Base-by-base conservation (phyloP, 2,113 vertebrate species). In the Columbina picui region DNA sequence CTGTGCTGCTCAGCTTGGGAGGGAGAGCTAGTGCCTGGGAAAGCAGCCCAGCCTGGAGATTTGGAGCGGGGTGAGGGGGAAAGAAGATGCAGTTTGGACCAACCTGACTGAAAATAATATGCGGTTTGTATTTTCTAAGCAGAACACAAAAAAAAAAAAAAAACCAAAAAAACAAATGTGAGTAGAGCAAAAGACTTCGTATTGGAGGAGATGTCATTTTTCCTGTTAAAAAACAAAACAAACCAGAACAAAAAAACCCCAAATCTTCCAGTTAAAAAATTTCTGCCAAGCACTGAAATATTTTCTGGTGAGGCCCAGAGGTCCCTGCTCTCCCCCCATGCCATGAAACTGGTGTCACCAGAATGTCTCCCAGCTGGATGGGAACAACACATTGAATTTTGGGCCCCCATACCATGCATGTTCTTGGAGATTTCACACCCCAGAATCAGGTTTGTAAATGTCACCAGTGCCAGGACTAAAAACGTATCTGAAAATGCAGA, bases 141-240 rank as follows among this genome's bases (percentile, higher is more conserved):
- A 93, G 71, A 90, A 63, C 80, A 61, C 43, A 45, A 43, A 45
- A 45, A 45, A 43, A 43, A 43, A 43, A 43, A 43, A 43, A 43
- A 63, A 84, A 61, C n/a, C n/a, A 45, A 43, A 43, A 43, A 43
- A 43, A 43, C 15, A 43, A 63, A 84, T 57, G 16, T 27, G 59
- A 57, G 22, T 12, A 68, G 39, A 90, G 39, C 22, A 79, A 92
- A 88, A 78, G 14, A 70, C 55, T 77, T 87, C 20, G 50, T 23
- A 14, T 57, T 45, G 41, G 77, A 94, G 84, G 36, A 91, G 92
- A 95, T 57, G 25, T 53, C 9, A 27, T 91, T 92, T 95, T 95
- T 91, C 80, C 52, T 95, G 55, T 63, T 90, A 73, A 68, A 92
- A 92, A 22, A 0, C 65, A 59, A 91, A 94, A 47, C 45, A 86